Evolutionary conservation across 2,113 vertebrate genomes (phyloP), one percentile per base, ranked within the genome.

Genomic region (Chloebia gouldiae): DNA sequence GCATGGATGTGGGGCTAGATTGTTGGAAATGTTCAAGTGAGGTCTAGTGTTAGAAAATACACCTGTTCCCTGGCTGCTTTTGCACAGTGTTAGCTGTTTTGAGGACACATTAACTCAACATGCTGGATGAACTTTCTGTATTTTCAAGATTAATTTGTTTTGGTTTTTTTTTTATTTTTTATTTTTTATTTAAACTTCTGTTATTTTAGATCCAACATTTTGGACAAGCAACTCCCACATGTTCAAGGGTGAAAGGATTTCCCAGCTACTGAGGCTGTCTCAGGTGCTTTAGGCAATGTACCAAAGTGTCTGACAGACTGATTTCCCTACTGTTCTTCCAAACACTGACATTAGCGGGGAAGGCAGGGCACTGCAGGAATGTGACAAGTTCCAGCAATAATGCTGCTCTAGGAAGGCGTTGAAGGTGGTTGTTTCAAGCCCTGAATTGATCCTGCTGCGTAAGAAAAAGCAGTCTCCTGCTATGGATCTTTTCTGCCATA

Each of bases 101-200:
- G 4, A 80, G 23, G 12, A 40, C 5, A 30, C 24, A 25, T 70
- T n/a, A 83, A 86, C 78, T 81, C 15, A 49, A 35, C 15, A 28
- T 2, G 5, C 25, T 5, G 1, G 10, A 18, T 6, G 5, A 77
- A 49, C 12, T 53, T 71, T 33, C 6, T n/a, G 0, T 31, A 16
- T 86, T 88, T 93, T 85, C n/a, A 59, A 44, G 15, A 40, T 90
- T 56, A 76, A 24, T 18, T n/a, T 37, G 13, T 33, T 51, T 11
- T 7, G 45, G 16, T 13, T 13, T 15, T 15, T 22, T 47, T 22
- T n/a, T 57, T 27, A 17, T 23, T 20, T 12, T 22, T n/a, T 15
- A 10, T 39, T 40, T 40, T 40, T 40, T 13, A 40, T 51, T 59
- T 39, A n/a, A 39, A 53, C 27, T 42, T 63, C 6, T 21, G 4